Percentiles rank a stretch among this genome's conserved stretches.
Conservation (phyloP, 2,797 vertebrate species). For the Molossus alvarezi region DNA sequence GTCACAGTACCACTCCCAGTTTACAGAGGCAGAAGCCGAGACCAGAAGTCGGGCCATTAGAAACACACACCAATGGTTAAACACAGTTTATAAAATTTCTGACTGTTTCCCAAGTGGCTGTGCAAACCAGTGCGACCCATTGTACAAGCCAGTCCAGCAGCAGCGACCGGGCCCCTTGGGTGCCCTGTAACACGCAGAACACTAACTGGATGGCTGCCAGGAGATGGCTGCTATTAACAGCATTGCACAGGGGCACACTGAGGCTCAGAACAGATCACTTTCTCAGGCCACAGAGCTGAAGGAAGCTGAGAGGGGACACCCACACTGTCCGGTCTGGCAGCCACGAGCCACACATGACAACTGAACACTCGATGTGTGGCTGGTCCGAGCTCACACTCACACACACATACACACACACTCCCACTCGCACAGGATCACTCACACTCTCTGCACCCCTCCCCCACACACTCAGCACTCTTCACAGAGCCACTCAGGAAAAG, state of each 20-base stretch:
- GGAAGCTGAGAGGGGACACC: not conserved
- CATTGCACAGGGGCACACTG: not conserved
- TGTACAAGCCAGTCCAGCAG: not conserved
- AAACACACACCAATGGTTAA: not conserved
- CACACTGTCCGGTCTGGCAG: not conserved
- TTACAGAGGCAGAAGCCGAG: not conserved
- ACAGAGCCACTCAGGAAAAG: not conserved
- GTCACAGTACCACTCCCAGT: not conserved
- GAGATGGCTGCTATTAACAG: not conserved
- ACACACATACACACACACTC: no score
- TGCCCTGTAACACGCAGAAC: not conserved
- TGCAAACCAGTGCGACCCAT: not conserved
- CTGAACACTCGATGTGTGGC: not conserved
- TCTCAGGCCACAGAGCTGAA: not conserved
- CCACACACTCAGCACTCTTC: not conserved
- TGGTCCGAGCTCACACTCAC: not conserved
- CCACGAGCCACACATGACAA: not conserved
- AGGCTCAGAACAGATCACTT: not conserved
- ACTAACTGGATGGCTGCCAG: accelerated
- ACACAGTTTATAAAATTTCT: not conserved
- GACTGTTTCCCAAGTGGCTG: not conserved
- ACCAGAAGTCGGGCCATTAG: not conserved
- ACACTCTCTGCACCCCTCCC: not conserved
- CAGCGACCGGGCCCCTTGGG: not conserved
- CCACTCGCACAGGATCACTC: not conserved